Percentiles rank a stretch among this genome's conserved stretches.
phyloP scores from a whole-genome alignment of 2,113 vertebrate species.

The Tragelaphus buxtoni region DNA sequence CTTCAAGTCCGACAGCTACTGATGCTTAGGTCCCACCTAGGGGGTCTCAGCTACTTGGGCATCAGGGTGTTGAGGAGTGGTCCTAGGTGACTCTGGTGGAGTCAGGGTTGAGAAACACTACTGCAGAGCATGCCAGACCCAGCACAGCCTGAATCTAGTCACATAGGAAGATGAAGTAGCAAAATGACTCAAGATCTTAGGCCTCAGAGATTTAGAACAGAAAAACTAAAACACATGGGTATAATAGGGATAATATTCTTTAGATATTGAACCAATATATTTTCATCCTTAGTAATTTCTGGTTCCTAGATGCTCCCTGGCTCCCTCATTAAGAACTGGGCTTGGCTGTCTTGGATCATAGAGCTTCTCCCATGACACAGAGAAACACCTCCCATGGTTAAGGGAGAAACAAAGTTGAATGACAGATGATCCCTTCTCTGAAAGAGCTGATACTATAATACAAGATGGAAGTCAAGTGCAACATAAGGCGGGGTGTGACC shows the following conservation, averaged over 20 bases:
- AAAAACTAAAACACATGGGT: not conserved
- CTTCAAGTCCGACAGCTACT: not conserved
- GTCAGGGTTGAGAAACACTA: not conserved
- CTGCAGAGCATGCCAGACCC: not conserved
- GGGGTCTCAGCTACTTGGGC: not conserved
- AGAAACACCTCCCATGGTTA: not conserved
- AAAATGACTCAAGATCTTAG: not conserved
- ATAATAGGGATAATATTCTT: not conserved
- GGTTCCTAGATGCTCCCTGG: not conserved
- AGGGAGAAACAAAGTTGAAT: not conserved
- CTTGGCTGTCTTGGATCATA: not conserved
- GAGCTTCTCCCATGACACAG: not conserved
- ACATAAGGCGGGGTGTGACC: not conserved
- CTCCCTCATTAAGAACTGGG: conserved; percentile 1
- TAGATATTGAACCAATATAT: conserved; percentile 47
- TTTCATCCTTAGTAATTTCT: not conserved
- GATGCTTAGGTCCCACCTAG: not conserved
- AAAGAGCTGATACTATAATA: not conserved
- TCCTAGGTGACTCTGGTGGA: not conserved
- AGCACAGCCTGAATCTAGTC: not conserved
- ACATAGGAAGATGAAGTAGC: not conserved
- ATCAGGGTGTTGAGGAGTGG: not conserved
- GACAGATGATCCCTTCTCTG: not conserved
- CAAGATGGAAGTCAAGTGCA: not conserved
- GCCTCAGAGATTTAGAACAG: not conserved